Conservation (phyloP, 2,113 vertebrate species). For the Tonatia bakeri region DNA sequence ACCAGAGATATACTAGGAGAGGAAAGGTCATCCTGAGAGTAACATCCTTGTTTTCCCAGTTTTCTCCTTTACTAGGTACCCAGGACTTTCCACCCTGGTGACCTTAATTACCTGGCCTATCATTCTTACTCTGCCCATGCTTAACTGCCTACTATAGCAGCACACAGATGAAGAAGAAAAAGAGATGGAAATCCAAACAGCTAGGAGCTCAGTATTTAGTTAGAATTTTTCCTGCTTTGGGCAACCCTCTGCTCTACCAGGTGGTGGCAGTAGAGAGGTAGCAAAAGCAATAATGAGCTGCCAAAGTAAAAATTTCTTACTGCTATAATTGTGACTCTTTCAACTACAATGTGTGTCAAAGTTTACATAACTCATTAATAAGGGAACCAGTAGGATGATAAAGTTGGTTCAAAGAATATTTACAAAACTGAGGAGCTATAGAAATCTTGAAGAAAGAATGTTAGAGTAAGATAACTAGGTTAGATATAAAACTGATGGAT, state of each 20-base stretch:
- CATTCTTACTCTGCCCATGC: not conserved
- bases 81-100: not conserved
- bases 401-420: not conserved
- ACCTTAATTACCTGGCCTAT: not conserved
- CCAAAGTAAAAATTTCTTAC: not conserved
- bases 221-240: not conserved
- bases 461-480: not conserved
- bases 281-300: not conserved
- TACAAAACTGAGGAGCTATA: not conserved
- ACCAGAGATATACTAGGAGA: not conserved
- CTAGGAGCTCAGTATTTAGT: not conserved
- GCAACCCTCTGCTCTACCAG: not conserved
- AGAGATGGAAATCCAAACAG: not conserved
- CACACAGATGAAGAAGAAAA: not conserved
- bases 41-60: not conserved
- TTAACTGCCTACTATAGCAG: not conserved
- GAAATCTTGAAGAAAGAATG: not conserved
- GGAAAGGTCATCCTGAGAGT: not conserved
- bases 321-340: not conserved
- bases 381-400: not conserved
- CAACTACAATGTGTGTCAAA: not conserved
- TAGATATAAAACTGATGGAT: not conserved
- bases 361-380: not conserved
- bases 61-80: not conserved
- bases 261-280: not conserved